A percentile compares a stretch with the other conserved stretches of the same genome.
Evolutionary conservation across 2,113 vertebrate species (phyloP).

Genomic region (Lagopus leucura): DNA sequence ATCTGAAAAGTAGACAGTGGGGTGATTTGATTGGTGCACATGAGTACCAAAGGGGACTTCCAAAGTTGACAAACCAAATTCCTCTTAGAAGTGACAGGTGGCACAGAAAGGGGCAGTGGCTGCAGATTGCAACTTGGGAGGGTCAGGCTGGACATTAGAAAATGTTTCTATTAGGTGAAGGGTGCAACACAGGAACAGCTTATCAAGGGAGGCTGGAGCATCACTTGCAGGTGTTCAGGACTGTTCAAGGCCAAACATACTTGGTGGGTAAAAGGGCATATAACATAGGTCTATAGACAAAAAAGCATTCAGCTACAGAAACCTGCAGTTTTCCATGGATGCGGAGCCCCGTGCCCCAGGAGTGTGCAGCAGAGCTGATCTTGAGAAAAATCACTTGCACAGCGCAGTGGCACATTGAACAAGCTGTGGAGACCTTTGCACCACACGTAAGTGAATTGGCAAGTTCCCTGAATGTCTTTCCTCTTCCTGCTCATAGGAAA

Average conservation of each 20-base stretch:
- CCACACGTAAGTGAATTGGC: fast-evolving
- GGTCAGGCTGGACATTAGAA: neutral
- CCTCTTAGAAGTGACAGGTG: neutral
- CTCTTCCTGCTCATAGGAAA: neutral
- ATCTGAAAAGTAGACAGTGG: neutral
- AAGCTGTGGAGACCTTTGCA: neutral
- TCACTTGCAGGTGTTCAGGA: neutral
- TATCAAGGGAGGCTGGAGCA: neutral
- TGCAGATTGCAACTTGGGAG: neutral
- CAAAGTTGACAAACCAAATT: neutral
- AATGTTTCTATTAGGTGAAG: neutral
- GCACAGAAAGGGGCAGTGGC: neutral
- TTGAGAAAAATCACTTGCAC: neutral
- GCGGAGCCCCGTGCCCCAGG: neutral
- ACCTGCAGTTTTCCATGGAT: neutral
- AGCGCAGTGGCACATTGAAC: fast-evolving
- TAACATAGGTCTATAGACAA: neutral
- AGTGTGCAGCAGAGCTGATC: neutral
- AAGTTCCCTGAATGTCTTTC: neutral
- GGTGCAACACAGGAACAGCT: neutral
- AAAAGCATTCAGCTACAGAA: neutral
- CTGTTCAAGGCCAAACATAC: neutral
- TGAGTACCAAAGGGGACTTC: neutral
- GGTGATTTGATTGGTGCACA: neutral
- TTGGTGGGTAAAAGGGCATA: fast-evolving